Evolutionary conservation across 2,888 invertebrate species (phyloP), one percentile per base, ranked within the genome.

Genomic region (Scaptomyza flava): DNA sequence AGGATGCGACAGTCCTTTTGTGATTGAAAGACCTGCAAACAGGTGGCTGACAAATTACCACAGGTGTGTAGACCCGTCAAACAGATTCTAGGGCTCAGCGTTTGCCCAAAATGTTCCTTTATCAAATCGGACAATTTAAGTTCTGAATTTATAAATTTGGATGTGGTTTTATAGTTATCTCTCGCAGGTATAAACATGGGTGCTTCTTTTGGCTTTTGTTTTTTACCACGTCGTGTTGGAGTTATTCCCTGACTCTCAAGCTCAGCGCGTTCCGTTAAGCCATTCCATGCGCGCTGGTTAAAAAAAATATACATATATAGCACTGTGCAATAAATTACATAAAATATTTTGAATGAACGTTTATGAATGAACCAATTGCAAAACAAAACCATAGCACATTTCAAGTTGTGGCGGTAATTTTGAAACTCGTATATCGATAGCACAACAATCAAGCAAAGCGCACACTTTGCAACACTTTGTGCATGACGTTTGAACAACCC

Each of bases 61-160:
- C 98, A 98, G 0, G 98, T 97, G 89, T 98, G 98, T 7, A 98
- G 93, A 11, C 98, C 98, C 20, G 94, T 94, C 3, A 95, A 81
- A 36, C 94, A 93, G n/a, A 95, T 78, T 12, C 90, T 92, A 0
- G 91, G 48, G 1, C 8, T 54, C 2, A 9, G 17, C 3, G 17
- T 5, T 0, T 94, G 53, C 1, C 89, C 90, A 89, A 95, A 95
- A 65, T 93, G 89, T 12, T 94, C 91, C 33, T 80, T 85, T 0
- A 95, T 87, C 0, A 95, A 83, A 2, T 90, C 79, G 0, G 83
- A 66, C 14, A 96, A 90, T 82, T 95, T 92, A 0, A 94, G 93
- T 31, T 94, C 89, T 8, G 93, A 92, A 0, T 94, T 94, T 6
- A 96, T 94, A 89, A 93, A 95, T 46, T 93, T 91, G 0, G 94